Evolutionary conservation across 2,113 vertebrate genomes (phyloP), one percentile per base, ranked within the genome.

Genomic region (Macquaria ambigua): DNA sequence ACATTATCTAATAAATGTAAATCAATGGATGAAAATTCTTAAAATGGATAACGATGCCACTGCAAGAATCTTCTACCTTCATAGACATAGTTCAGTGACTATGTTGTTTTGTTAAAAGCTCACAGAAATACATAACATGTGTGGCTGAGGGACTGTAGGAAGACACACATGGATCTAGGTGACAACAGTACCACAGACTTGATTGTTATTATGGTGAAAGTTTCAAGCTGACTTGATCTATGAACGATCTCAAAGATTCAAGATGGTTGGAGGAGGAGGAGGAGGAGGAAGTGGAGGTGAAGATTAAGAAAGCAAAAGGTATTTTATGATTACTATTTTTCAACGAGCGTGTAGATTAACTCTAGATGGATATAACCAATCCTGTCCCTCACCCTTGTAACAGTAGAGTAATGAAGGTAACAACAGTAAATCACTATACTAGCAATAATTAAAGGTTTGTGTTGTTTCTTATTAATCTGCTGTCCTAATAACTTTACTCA

Each of bases 191-290:
- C 0, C 64, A 80, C 10, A 34, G 70, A 74, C 34, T 23, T 81
- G 43, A 46, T 66, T 79, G 37, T 64, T 50, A 9, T 48, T 39
- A n/a, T 31, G 43, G 31, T 75, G 68, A 43, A 52, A 58, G 61
- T 25, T 75, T 82, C 18, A 74, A 74, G 56, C 80, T 89, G 46
- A 86, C 67, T 74, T 74, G 20, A 86, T 84, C 41, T 90, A 66
- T 92, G 76, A 91, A 91, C 77, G 53, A 63, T 93, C 74, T 92
- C 76, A 90, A 93, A 94, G 91, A 78, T 84, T 89, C 76, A 85
- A 72, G 80, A 56, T 93, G 92, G 93, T 84, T 93, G 89, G 89
- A 92, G 77, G 91, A 88, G 82, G 82, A 81, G 82, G 82, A 81
- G 77, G 74, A 84, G 58, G 64, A 89, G 76, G 59, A 84, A 61